Evolutionary conservation across 2,797 vertebrate species (phyloP), one percentile per base, ranked within the genome.

Genomic region (Pangasius djambal): DNA sequence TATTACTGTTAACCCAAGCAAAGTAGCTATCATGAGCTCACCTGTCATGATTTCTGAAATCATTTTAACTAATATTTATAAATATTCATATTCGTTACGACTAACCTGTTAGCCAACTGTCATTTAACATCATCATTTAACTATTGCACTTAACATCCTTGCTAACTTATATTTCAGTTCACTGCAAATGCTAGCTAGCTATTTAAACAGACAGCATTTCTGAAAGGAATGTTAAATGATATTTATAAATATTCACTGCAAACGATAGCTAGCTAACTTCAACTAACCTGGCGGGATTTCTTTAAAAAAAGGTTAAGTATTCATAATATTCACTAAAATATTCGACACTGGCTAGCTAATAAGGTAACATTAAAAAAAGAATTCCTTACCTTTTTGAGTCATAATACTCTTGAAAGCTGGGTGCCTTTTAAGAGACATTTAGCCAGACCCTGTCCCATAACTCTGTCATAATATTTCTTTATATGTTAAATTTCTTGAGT

Each of bases 381-480:
- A 18, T 12, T 10, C 7, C 31, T 82, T 79, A 57, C 1, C 52
- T 18, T 31, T 40, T 44, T 63, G 5, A 16, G 5, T 31, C 4
- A 40, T 40, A 37, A 63, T 15, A 28, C 34, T 44, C 34, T 61
- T 44, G 31, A 55, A 79, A 50, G 48, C 25, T 37, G 78, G 9
- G 18, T 81, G 8, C 52, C 31, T 25, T 81, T 79, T 34, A n/a
- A 77, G 28, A 78, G 9, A 67, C 40, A 13, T 31, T 48, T 34
- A 70, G 10, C 28, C 40, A n/a, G 8, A 34, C 55, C 2, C 18
- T 40, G 8, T 61, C 50, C 15, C 12, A 28, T 63, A 69, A 86
- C 65, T 89, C 55, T 18, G 74, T 82, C 77, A 89, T 70, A 75
- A 82, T 74, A 86, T 31, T 44, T 59, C 75, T 81, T 82, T 72